A percentile compares a stretch with the other conserved stretches of the same genome.
Conservation (phyloP, 2,797 vertebrate genomes). For the Sparidentex hasta region DNA sequence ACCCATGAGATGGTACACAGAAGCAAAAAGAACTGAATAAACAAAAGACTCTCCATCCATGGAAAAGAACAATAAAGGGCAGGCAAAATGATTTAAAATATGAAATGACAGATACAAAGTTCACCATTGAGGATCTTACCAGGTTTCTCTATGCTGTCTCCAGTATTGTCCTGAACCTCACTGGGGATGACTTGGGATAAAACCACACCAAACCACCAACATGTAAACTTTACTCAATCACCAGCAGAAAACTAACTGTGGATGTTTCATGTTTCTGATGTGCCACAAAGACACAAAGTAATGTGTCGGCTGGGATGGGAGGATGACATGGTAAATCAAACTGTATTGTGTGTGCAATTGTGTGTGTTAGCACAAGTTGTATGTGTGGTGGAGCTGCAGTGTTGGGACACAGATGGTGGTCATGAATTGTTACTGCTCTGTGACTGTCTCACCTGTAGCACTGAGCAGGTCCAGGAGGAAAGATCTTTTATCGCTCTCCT, state of each 20-base stretch:
- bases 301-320: slow-evolving; percentile 40
- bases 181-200: slow-evolving; percentile 88
- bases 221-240: slow-evolving; percentile 67
- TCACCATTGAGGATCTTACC: slow-evolving; percentile 80
- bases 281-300: slow-evolving; percentile 33
- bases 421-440: too few species aligned
- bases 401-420: not conserved
- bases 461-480: slow-evolving; percentile 95
- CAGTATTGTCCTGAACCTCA: slow-evolving; percentile 87
- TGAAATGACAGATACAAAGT: slow-evolving; percentile 69
- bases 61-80: slow-evolving; percentile 49
- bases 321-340: slow-evolving; percentile 40
- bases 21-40: slow-evolving; percentile 47
- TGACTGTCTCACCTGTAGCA: slow-evolving; percentile 89
- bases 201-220: slow-evolving; percentile 86
- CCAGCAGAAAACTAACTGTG: slow-evolving; percentile 44
- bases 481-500: slow-evolving; percentile 94
- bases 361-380: not conserved
- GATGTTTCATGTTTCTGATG: slow-evolving; percentile 35
- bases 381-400: not conserved
- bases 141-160: slow-evolving; percentile 87
- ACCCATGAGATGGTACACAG: slow-evolving; percentile 56
- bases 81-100: slow-evolving; percentile 67
- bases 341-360: not conserved
- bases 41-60: slow-evolving; percentile 46